Evolutionary conservation across 1,140 invertebrate species (phyloP).

Genomic region (Brachionus rubens): DNA sequence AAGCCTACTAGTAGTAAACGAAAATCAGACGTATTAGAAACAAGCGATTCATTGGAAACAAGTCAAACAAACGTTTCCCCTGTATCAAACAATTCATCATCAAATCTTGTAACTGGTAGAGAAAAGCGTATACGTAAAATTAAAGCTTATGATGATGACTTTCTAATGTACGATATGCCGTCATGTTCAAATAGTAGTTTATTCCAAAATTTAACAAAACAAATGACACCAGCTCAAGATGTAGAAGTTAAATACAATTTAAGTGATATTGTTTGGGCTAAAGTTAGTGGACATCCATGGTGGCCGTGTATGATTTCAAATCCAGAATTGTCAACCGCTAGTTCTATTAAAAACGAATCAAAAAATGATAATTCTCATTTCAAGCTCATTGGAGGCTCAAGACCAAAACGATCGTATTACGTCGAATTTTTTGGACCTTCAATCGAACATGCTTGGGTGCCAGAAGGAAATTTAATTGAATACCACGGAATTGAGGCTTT

Average conservation of each 20-base stretch:
- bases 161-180: slow-evolving; percentile 15
- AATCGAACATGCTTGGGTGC: slow-evolving; percentile 21
- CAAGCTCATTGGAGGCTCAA: not conserved
- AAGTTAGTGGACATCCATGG: slow-evolving; percentile 41
- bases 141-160: slow-evolving; percentile 39
- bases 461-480: not conserved
- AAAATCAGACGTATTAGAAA: slow-evolving; percentile 6
- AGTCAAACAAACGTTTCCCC: not conserved
- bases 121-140: slow-evolving; percentile 35
- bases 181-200: slow-evolving; percentile 4
- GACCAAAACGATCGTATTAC: slow-evolving; percentile 20
- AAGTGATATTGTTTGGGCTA: slow-evolving; percentile 37
- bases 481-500: slow-evolving; percentile 1
- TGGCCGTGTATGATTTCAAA: slow-evolving; percentile 44
- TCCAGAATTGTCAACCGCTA: not conserved
- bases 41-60: not conserved
- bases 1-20: not conserved
- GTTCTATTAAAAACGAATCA: not conserved
- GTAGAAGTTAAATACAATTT: not conserved
- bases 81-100: not conserved
- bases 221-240: slow-evolving; percentile 15
- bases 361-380: not conserved
- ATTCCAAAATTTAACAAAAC: slow-evolving; percentile 19
- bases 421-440: slow-evolving; percentile 30
- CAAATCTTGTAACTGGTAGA: slow-evolving; percentile 11